Evolutionary conservation across 2,888 invertebrate genomes (phyloP).

Genomic region (Pandemis heparana): DNA sequence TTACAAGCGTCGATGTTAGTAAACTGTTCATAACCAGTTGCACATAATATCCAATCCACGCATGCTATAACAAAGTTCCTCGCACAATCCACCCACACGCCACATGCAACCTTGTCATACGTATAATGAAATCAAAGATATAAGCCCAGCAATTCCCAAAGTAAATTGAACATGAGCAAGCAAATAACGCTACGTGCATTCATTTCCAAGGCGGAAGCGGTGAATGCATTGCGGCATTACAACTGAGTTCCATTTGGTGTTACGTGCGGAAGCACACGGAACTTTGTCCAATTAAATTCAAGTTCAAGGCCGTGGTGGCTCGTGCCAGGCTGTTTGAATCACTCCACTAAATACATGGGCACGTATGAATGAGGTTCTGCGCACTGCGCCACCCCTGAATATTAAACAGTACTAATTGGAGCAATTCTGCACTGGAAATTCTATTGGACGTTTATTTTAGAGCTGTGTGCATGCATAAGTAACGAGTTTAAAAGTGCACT

Average conservation of each 20-base stretch:
- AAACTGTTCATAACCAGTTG: neutral
- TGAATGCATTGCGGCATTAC: constrained; percentile 3
- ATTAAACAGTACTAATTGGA: constrained; percentile 11
- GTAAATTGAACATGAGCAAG: neutral
- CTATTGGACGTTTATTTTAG: neutral
- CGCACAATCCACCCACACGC: neutral
- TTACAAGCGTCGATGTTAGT: neutral
- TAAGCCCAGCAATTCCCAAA: neutral
- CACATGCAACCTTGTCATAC: neutral
- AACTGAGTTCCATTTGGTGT: constrained; percentile 23
- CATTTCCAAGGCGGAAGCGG: neutral
- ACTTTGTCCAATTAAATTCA: constrained; percentile 36
- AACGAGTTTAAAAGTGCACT: too few relatives aligned
- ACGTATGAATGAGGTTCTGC: neutral
- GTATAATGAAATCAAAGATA: neutral
- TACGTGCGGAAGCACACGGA: constrained; percentile 10
- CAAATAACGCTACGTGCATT: neutral
- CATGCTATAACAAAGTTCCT: neutral
- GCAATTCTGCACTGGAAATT: neutral
- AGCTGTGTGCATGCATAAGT: neutral
- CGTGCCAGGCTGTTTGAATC: constrained; percentile 2
- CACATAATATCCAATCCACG: neutral
- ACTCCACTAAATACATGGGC: neutral
- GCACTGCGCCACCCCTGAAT: constrained; percentile 17
- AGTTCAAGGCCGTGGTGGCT: constrained; percentile 22